Evolutionary conservation across 2,888 invertebrate species (phyloP).

Genomic region (Perizoma affinitatum): DNA sequence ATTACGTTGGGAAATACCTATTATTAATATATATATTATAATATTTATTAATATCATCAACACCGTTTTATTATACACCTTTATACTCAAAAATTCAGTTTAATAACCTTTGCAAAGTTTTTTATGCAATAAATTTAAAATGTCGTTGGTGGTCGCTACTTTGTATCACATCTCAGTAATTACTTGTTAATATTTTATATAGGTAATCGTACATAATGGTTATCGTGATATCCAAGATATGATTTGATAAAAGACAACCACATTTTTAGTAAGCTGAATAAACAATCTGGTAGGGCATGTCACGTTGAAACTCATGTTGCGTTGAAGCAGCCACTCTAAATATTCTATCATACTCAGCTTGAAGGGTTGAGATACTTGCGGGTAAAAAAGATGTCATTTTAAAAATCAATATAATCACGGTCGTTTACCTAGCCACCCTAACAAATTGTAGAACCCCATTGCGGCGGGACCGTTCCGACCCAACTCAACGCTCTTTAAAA

Average conservation of each 20-base stretch:
- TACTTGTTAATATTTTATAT: too few species aligned
- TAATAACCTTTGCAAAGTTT: too few species aligned
- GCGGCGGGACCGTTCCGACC: conserved; percentile 54
- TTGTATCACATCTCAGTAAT: too few species aligned
- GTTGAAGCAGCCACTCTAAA: conserved; percentile 11
- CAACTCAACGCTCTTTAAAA: conserved; percentile 71
- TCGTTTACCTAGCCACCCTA: conserved; percentile 75
- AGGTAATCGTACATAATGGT: too few species aligned
- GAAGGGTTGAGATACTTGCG: conserved; percentile 50
- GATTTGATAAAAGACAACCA: not conserved
- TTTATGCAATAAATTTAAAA: too few species aligned
- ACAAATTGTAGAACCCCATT: conserved; percentile 78
- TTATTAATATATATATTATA: too few species aligned
- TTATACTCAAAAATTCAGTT: too few species aligned
- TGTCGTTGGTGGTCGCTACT: too few species aligned
- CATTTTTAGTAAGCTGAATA: not conserved
- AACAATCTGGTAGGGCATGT: not conserved
- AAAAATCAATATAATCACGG: conserved; percentile 80
- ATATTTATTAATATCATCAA: too few species aligned
- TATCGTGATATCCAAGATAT: too few species aligned
- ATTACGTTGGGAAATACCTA: conserved; percentile 27
- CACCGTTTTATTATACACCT: too few species aligned
- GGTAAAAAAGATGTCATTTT: conserved; percentile 62
- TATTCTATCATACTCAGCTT: conserved; percentile 30
- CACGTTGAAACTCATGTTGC: not conserved